A percentile compares a stretch with the other conserved stretches of the same genome.
Evolutionary conservation across 92 coral and sea anemone species (phyloP).

Genomic region (Umimayanthus kanabou): DNA sequence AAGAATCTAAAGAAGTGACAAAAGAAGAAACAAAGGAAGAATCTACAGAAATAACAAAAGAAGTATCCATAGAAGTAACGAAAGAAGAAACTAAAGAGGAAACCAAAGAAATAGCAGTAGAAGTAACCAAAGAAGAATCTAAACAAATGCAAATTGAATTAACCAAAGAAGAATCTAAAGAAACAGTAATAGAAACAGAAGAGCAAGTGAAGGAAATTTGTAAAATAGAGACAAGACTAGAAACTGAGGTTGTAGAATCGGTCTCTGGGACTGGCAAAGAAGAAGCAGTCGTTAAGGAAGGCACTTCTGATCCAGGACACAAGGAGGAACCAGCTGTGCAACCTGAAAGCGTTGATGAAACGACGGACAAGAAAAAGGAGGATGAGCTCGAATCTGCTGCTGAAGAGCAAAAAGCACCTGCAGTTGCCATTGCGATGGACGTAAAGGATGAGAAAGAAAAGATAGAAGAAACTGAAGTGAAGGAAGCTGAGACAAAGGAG

Average conservation of each 20-base stretch:
- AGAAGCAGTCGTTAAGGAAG: background rate
- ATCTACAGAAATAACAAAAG: background rate
- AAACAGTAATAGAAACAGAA: background rate
- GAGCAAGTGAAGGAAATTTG: background rate
- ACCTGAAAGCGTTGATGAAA: background rate
- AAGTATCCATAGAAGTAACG: background rate
- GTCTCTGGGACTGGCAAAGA: background rate
- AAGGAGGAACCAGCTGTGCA: background rate
- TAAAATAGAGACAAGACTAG: conserved; percentile 8
- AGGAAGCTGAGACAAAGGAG: conserved; percentile 3
- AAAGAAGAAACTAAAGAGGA: conserved; percentile 1
- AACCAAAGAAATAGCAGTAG: background rate
- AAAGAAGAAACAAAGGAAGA: background rate
- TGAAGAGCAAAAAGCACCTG: background rate
- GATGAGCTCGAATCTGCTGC: background rate
- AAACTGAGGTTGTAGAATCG: background rate
- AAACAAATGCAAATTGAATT: background rate
- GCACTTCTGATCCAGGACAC: background rate
- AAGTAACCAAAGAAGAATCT: background rate
- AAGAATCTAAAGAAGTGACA: background rate
- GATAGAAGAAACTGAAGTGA: background rate
- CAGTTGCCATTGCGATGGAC: background rate
- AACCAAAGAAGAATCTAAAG: background rate
- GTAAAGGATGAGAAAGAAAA: conserved; percentile 10
- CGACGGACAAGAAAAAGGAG: background rate